phyloP scores from a whole-genome alignment of 2,113 vertebrate genomes.

The Catharus minimus region DNA sequence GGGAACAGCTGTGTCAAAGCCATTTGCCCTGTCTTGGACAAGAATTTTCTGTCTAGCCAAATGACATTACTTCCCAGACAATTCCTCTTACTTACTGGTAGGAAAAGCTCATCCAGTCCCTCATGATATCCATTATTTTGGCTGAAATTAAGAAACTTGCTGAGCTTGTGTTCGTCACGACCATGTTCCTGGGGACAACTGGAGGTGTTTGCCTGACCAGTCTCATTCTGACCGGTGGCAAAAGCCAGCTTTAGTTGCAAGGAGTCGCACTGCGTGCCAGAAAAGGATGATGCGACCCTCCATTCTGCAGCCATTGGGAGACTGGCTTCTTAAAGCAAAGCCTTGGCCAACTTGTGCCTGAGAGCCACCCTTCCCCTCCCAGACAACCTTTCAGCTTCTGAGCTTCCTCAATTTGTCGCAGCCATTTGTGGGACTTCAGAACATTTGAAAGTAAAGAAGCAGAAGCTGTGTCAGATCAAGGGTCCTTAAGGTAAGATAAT shows the following conservation, averaged over 20 bases:
- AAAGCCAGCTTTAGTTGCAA: background rate
- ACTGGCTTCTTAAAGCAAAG: background rate
- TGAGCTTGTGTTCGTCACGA: background rate
- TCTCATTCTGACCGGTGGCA: background rate
- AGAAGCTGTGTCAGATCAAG: constrained; percentile 10
- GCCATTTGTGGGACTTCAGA: background rate
- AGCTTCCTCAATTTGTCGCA: constrained; percentile 22
- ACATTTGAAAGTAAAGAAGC: constrained; percentile 26
- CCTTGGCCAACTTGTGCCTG: background rate
- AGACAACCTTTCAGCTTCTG: background rate
- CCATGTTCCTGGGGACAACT: background rate
- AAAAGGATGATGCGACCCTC: background rate
- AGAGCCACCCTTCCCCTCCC: background rate
- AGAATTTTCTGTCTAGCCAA: constrained; percentile 8
- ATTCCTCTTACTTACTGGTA: constrained; percentile 5
- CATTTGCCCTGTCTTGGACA: background rate
- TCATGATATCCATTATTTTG: background rate
- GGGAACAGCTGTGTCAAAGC: constrained; percentile 6
- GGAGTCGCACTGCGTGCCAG: background rate
- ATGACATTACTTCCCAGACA: constrained; percentile 21
- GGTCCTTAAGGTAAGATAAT: constrained; percentile 10
- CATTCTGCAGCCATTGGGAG: background rate
- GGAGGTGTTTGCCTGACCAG: background rate
- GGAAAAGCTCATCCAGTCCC: constrained; percentile 9
- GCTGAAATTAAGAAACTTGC: background rate